Percentiles rank a stretch among this genome's conserved stretches.
phyloP scores from a whole-genome alignment of 92 coral and sea anemone species.

The Porites divaricata region DNA sequence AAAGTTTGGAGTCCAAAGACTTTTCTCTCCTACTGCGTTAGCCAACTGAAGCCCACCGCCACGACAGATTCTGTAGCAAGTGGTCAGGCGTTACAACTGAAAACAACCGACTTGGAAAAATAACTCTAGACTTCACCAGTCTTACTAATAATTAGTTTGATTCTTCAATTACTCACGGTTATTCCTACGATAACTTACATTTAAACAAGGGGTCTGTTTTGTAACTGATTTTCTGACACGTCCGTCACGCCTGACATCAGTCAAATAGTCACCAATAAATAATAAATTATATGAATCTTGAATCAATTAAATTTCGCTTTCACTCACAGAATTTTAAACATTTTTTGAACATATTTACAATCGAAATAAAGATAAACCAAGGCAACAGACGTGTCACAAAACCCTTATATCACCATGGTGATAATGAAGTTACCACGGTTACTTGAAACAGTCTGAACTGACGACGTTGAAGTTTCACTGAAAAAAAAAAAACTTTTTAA shows the following conservation, averaged over 20 bases:
- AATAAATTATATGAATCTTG: constrained; percentile 13
- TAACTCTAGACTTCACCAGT: constrained; percentile 13
- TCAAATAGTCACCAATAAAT: constrained; percentile 27
- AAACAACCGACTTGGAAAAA: neutral
- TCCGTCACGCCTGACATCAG: neutral
- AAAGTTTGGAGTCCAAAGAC: neutral
- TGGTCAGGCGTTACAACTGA: neutral
- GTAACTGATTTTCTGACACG: neutral
- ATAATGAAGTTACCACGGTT: neutral
- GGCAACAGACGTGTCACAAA: neutral
- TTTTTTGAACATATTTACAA: constrained; percentile 29
- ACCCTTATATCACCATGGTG: neutral
- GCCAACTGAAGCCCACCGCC: neutral
- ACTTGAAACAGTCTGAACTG: neutral
- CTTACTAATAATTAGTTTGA: neutral
- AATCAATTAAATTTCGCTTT: neutral
- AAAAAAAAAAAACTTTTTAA: too few species aligned
- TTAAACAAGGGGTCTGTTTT: neutral
- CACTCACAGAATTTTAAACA: neutral
- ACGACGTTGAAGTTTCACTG: neutral
- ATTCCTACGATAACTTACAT: neutral
- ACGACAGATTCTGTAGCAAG: neutral
- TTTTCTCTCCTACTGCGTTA: neutral
- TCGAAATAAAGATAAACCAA: neutral
- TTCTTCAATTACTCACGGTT: constrained; percentile 1